phyloP scores from a whole-genome alignment of 2,797 vertebrate species.

The Siniperca scherzeri region DNA sequence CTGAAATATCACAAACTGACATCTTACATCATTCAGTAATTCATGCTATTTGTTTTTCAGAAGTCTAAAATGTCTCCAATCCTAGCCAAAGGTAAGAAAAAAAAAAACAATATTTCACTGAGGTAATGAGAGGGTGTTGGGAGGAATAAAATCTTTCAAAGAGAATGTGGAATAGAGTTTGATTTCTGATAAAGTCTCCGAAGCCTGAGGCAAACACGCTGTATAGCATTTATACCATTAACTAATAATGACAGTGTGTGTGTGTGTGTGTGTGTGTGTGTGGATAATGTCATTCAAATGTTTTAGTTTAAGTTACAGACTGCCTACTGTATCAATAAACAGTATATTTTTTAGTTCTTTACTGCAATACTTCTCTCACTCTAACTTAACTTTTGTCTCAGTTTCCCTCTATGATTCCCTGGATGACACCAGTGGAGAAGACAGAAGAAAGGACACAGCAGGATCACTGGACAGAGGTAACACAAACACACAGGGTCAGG shows the following conservation, averaged over 20 bases:
- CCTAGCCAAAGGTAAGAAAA: conserved; percentile 80
- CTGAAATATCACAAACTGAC: not conserved
- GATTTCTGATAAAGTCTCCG: not conserved
- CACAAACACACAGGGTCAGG: not conserved
- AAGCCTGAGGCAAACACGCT: not conserved
- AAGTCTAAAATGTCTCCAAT: conserved; percentile 63
- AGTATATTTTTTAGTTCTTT: no score
- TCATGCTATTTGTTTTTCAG: conserved; percentile 67
- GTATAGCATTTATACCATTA: not conserved
- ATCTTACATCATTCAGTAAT: not conserved
- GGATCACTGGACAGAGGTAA: conserved; percentile 61
- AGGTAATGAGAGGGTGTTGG: not conserved
- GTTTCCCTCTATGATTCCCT: conserved; percentile 91
- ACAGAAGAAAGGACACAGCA: conserved; percentile 19
- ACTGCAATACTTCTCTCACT: not conserved
- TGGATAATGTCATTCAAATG: not conserved
- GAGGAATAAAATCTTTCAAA: not conserved
- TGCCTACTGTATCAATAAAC: not conserved
- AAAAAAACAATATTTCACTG: not conserved
- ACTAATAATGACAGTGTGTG: no score
- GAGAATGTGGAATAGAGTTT: not conserved
- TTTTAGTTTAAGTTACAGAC: not conserved
- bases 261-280: no score
- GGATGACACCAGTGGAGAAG: conserved; percentile 83
- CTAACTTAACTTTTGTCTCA: conserved; percentile 57